Evolutionary conservation across 2,797 vertebrate genomes (phyloP), one percentile per base, ranked within the genome.

Genomic region (Tamandua tetradactyla): DNA sequence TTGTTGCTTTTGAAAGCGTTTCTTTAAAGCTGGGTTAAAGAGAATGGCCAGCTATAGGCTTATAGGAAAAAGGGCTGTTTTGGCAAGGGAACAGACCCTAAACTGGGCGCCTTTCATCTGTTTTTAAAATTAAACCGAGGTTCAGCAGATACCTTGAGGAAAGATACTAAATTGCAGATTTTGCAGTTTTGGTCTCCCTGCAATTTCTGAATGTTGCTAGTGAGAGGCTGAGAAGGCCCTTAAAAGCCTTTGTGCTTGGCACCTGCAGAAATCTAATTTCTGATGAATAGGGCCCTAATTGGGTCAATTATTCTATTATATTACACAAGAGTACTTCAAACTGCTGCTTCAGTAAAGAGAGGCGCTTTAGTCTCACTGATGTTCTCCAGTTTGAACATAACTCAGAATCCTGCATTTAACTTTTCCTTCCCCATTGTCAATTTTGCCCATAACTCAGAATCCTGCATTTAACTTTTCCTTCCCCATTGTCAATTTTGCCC

Each of bases 321-420:
- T 93, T 95, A 40, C 74, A 97, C 90, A 92, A 96, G 96, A 95
- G 95, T 92, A 97, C 89, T 87, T 84, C 64, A 89, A 20, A 64
- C 71, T 96, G 94, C 97, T 96, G 96, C 94, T 97, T 96, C 95
- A 96, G 97, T 84, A 87, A 95, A 94, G 96, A 98, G 97, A 97
- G 78, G 74, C 8, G 17, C 95, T 94, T 91, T 85, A 23, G 69
- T 95, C 49, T 93, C 62, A 76, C 0, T 1, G n/a, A 81, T 85
- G 25, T 87, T 97, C 93, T 95, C 32, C 32, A 84, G 20, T 89
- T 82, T 22, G 52, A 95, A 72, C 61, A 95, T 86, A 97, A 75
- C 82, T 62, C 88, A 68, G 88, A 97, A 81, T 92, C 57, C 37
- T 87, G 32, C 75, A 74, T 94, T 98, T 95, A 95, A 95, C 91